Conservation (phyloP, 2,113 vertebrate genomes). For the Dasyurus viverrinus region DNA sequence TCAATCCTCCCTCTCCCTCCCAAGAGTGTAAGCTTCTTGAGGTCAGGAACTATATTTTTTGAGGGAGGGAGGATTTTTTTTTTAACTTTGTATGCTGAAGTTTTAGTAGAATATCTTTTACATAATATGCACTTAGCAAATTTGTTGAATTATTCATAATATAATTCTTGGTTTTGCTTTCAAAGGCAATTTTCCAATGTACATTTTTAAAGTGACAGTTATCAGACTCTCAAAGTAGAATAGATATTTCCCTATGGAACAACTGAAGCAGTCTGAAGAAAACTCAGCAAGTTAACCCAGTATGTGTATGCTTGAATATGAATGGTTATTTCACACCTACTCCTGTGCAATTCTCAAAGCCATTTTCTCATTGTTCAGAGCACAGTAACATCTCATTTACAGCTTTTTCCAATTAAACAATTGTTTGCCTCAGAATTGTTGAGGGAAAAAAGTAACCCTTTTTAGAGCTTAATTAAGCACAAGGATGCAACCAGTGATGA, state of each 20-base stretch:
- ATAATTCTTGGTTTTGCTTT: constrained; percentile 32
- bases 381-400: neutral
- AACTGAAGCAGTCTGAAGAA: neutral
- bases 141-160: neutral
- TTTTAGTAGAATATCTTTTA: neutral
- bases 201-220: neutral
- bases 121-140: neutral
- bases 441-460: neutral
- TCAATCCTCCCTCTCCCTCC: no score
- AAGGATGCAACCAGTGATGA: neutral
- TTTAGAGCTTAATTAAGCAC: neutral
- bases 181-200: constrained; percentile 11
- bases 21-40: neutral
- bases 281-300: neutral
- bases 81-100: neutral
- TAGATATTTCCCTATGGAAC: neutral
- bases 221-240: neutral
- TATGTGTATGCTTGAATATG: neutral
- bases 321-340: neutral
- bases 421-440: neutral
- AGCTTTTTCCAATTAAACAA: no score
- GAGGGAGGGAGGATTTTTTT: no score
- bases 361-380: neutral
- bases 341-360: neutral
- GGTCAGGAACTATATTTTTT: neutral